phyloP scores from a whole-genome alignment of 2,113 vertebrate species.

The Notarius quadriscutis region DNA sequence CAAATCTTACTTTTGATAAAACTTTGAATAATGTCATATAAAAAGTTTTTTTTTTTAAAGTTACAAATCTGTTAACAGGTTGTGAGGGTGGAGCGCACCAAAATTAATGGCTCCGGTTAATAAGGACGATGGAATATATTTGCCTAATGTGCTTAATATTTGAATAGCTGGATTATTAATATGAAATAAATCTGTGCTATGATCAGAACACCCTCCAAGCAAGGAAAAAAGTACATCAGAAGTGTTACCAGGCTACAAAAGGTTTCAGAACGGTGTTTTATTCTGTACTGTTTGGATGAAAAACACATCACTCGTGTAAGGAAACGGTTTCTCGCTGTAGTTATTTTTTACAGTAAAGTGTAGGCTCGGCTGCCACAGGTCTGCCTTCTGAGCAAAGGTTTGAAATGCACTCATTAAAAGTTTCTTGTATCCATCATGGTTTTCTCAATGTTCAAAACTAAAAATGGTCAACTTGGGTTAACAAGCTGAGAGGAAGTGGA shows the following conservation, averaged over 20 bases:
- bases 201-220: background rate
- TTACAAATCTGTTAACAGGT: background rate
- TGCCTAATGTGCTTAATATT: constrained; percentile 6
- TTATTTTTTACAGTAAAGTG: constrained; percentile 11
- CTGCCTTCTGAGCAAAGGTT: background rate
- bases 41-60: no score
- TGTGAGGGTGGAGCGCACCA: no score
- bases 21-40: background rate
- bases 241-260: background rate
- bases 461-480: background rate
- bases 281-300: background rate
- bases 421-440: background rate
- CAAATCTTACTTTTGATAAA: background rate
- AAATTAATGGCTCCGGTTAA: background rate
- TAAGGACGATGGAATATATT: background rate
- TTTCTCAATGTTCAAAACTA: background rate
- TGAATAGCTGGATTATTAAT: constrained; percentile 1
- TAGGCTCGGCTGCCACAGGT: background rate
- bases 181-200: background rate
- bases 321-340: constrained; percentile 9
- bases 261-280: background rate
- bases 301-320: background rate
- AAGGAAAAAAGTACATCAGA: background rate
- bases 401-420: constrained; percentile 19
- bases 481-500: background rate